A percentile compares a stretch with the other conserved stretches of the same genome.
phyloP scores from a whole-genome alignment of 2,888 invertebrate species.

The Diplazon laetatorius region DNA sequence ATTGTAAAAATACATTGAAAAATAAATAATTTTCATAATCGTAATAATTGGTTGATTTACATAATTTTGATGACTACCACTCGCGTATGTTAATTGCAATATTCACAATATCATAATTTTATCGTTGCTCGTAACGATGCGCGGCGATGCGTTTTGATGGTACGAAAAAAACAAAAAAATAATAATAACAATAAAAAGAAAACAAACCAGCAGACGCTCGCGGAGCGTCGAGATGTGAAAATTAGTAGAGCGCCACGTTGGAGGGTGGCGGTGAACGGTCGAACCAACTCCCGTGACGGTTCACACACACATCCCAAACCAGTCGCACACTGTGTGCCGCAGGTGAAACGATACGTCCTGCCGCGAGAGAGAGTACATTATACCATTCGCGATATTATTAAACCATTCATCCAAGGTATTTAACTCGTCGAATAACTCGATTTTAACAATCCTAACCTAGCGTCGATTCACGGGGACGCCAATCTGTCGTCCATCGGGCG shows the following conservation, averaged over 20 bases:
- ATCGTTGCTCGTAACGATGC: no score
- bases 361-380: background rate
- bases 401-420: constrained; percentile 30
- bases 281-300: constrained; percentile 39
- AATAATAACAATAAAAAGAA: no score
- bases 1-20: no score
- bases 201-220: no score
- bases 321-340: background rate
- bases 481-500: background rate
- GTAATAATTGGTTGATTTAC: no score
- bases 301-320: background rate
- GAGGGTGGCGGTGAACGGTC: constrained; percentile 20
- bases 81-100: no score
- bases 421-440: background rate
- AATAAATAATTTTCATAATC: no score
- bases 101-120: no score
- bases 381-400: constrained; percentile 3
- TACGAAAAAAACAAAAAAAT: no score
- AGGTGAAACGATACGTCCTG: constrained; percentile 37
- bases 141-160: no score
- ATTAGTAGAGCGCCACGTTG: constrained; percentile 28
- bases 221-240: background rate
- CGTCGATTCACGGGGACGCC: background rate
- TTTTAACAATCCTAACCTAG: background rate
- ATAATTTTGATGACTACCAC: no score